Percentiles rank a stretch among this genome's conserved stretches.
Evolutionary conservation across 2,797 vertebrate species (phyloP).

Genomic region (Tragopan temminckii): DNA sequence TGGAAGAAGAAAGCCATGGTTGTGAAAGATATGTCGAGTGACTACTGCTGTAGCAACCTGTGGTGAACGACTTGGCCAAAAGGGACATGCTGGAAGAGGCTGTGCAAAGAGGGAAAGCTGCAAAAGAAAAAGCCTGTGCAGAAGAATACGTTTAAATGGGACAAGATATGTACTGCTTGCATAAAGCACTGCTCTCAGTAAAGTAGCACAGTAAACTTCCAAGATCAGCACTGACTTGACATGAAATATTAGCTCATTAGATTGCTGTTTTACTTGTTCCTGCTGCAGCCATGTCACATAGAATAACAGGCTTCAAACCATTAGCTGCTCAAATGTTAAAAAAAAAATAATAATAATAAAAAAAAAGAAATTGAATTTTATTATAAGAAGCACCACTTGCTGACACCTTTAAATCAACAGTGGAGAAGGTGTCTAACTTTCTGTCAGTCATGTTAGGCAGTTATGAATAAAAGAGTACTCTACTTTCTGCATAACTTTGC

Average conservation of each 20-base stretch:
- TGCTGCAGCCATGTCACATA: conserved; percentile 21
- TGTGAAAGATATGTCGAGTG: background rate
- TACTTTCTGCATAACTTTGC: conserved; percentile 82
- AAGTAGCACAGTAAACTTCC: background rate
- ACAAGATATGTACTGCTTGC: background rate
- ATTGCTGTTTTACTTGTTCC: conserved; percentile 49
- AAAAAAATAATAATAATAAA: conserved; percentile 44
- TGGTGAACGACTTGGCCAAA: conserved; percentile 9
- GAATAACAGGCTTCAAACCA: conserved; percentile 35
- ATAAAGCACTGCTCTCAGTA: background rate
- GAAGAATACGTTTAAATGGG: background rate
- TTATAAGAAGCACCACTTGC: conserved; percentile 62
- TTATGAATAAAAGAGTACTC: conserved; percentile 77
- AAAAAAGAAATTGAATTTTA: conserved; percentile 11
- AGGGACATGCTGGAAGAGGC: background rate
- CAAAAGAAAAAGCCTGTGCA: background rate
- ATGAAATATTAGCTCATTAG: conserved; percentile 55
- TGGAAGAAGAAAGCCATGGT: background rate
- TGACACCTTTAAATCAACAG: conserved; percentile 70
- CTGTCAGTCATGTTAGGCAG: conserved; percentile 55
- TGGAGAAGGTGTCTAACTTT: conserved; percentile 61
- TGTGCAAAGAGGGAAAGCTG: background rate
- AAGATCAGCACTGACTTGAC: background rate
- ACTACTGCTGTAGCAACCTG: background rate
- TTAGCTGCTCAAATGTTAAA: conserved; percentile 55